Percentiles rank a stretch among this genome's conserved stretches.
Evolutionary conservation across 2,888 invertebrate genomes (phyloP).

Genomic region (Stegana nigrithorax): DNA sequence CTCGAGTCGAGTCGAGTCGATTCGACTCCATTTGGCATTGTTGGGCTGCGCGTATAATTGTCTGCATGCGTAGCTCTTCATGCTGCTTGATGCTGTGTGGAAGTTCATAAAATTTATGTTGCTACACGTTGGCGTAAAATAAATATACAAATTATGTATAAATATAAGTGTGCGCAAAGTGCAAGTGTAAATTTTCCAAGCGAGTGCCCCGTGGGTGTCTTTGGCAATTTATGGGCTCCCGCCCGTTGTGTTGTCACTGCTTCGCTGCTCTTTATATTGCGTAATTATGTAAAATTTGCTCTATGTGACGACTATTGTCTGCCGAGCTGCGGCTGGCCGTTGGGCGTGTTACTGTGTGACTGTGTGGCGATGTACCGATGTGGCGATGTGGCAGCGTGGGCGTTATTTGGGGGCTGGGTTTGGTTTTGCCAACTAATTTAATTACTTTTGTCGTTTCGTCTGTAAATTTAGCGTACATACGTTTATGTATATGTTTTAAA

Average conservation of each 20-base stretch:
- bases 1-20: too few relatives aligned
- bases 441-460: constrained; percentile 50
- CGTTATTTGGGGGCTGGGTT: constrained; percentile 14
- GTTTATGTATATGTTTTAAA: background rate
- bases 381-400: background rate
- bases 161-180: constrained; percentile 26
- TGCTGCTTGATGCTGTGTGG: background rate
- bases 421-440: constrained; percentile 53
- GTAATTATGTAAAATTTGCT: constrained; percentile 14
- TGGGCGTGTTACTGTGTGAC: background rate
- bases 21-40: too few relatives aligned
- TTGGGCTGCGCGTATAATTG: constrained; percentile 1
- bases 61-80: too few relatives aligned
- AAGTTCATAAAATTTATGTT: constrained; percentile 16
- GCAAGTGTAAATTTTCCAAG: constrained; percentile 22
- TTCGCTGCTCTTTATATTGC: constrained; percentile 39
- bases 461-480: background rate
- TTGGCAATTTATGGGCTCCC: constrained; percentile 59
- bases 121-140: constrained; percentile 5
- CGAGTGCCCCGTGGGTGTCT: constrained; percentile 46
- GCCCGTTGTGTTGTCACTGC: constrained; percentile 61
- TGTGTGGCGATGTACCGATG: background rate
- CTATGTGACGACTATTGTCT: background rate
- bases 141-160: background rate
- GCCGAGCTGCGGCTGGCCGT: background rate